A percentile compares a stretch with the other conserved stretches of the same genome.
These are phyloP conservation scores for Corydoras sp. DNA, from an alignment of 2,113 vertebrate genomes.

Conservation along the genomic window DNA sequence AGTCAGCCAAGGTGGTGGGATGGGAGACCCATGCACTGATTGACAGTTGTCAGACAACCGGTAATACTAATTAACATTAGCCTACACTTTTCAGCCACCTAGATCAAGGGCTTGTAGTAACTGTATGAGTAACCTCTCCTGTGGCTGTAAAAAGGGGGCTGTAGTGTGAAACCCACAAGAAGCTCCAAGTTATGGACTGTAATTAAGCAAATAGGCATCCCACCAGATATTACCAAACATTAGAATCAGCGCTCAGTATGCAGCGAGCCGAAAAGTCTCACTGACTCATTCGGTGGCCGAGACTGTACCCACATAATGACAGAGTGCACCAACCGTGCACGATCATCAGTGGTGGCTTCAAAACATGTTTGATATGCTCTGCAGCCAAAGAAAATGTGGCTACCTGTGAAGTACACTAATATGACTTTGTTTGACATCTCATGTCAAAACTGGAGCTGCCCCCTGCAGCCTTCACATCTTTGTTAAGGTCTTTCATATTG, in stretches of 20 bases:
- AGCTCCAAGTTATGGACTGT: conserved; percentile 14
- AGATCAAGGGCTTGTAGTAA: conserved; percentile 7
- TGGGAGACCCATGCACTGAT: conserved; percentile 35
- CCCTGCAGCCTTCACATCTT: too few relatives aligned
- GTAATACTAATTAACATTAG: conserved; percentile 44
- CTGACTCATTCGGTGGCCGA: conserved; percentile 42
- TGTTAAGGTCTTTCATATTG: too few relatives aligned
- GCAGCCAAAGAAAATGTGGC: too few relatives aligned
- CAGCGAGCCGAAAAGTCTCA: conserved; percentile 28
- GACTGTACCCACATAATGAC: conserved; percentile 51
- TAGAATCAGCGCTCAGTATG: conserved; percentile 21
- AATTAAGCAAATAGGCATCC: conserved; percentile 6
- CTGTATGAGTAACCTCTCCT: conserved; percentile 7
- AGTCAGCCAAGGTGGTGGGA: conserved; percentile 37
- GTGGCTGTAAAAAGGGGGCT: neutral
- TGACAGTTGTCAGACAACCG: conserved; percentile 57
- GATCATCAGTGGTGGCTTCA: conserved; percentile 20
- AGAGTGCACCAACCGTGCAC: conserved; percentile 36
- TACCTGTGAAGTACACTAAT: too few relatives aligned
- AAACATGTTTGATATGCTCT: neutral
- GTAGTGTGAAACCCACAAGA: conserved; percentile 8
- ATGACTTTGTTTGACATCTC: too few relatives aligned
- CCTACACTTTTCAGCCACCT: conserved; percentile 12
- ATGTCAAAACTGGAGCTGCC: too few relatives aligned
- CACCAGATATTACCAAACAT: conserved; percentile 23